Evolutionary conservation across 2,888 invertebrate species (phyloP).

Genomic region (Sussaba pulchella): DNA sequence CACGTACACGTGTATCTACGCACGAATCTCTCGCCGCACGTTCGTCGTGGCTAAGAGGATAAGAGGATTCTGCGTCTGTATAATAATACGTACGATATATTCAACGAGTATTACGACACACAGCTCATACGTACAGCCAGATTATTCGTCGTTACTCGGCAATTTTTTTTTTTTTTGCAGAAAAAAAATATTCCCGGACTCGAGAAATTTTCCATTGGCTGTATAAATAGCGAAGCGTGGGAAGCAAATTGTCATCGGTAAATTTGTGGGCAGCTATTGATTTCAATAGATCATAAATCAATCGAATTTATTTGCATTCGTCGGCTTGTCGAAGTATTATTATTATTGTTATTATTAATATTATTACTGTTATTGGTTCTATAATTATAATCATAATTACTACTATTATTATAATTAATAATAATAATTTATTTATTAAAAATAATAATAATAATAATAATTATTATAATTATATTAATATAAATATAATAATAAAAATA

Average conservation of each 20-base stretch:
- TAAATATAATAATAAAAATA: no score
- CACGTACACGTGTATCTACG: neutral
- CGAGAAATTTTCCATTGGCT: conserved; percentile 20
- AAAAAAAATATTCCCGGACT: conserved; percentile 29
- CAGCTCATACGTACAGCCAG: neutral
- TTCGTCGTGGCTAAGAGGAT: conserved; percentile 49
- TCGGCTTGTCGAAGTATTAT: no score
- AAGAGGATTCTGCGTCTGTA: conserved; percentile 48
- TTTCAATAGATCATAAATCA: no score
- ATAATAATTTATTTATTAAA: no score
- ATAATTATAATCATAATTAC: no score
- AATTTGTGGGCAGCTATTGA: neutral
- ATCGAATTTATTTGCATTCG: no score
- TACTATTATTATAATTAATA: no score
- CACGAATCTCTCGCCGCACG: conserved; percentile 4
- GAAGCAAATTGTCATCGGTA: conserved; percentile 18
- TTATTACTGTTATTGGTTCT: no score
- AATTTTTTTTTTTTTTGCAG: neutral
- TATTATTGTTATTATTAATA: no score
- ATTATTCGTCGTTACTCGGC: conserved; percentile 20
- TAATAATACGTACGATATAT: conserved; percentile 24
- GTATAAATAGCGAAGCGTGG: conserved; percentile 24
- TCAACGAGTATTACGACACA: conserved; percentile 17
- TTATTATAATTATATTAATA: no score
- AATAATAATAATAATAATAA: no score